Percentiles rank a stretch among this genome's conserved stretches.
Evolutionary conservation across 2,797 vertebrate species (phyloP).

Genomic region (Sciaenops ocellatus): DNA sequence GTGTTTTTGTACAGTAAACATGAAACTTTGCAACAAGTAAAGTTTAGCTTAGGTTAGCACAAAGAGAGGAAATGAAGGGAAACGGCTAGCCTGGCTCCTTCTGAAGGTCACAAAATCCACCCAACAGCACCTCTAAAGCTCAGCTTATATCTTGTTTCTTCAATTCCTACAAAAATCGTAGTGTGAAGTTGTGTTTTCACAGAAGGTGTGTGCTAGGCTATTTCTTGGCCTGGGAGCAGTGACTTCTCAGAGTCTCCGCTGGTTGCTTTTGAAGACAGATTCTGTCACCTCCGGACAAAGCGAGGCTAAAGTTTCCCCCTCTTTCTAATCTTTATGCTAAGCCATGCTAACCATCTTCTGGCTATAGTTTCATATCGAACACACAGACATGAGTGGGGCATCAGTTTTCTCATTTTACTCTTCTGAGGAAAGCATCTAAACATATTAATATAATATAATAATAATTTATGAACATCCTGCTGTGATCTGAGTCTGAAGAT

Average conservation of each 20-base stretch:
- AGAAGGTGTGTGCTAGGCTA: neutral
- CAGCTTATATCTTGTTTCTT: no score
- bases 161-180: no score
- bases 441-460: no score
- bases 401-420: neutral
- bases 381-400: neutral
- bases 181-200: neutral
- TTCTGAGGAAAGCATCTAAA: no score
- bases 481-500: neutral
- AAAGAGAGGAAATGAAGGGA: neutral
- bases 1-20: no score
- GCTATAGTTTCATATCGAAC: neutral
- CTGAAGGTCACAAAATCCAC: no score
- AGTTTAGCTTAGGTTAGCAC: neutral
- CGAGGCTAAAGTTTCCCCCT: neutral
- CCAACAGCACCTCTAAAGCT: no score
- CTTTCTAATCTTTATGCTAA: neutral
- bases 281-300: neutral
- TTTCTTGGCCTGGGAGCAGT: neutral
- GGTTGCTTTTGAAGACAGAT: neutral
- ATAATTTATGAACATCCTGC: neutral
- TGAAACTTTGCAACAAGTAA: no score
- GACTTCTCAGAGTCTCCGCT: neutral
- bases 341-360: neutral
- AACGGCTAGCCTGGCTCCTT: neutral